Conservation (phyloP, 2,797 vertebrate genomes). For the Microtus obscurus region DNA sequence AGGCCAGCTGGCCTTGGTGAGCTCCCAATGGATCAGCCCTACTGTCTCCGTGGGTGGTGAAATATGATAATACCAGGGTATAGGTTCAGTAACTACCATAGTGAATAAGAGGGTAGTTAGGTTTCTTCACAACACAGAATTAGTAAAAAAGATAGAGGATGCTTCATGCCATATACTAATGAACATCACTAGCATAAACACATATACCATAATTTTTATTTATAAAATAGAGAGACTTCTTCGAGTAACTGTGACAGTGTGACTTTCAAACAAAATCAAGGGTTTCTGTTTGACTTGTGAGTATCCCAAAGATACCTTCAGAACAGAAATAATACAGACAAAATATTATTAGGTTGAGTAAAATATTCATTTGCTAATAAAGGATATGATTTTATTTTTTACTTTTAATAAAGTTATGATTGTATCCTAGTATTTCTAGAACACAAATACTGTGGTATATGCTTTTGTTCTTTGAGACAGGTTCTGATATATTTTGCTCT, state of each 20-base stretch:
- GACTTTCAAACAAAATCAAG: background rate
- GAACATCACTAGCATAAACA: background rate
- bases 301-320: background rate
- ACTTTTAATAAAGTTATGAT: slow-evolving; percentile 2
- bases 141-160: background rate
- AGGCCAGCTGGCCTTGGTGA: too few species aligned
- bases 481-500: background rate
- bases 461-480: background rate
- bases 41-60: too few species aligned
- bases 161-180: background rate
- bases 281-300: background rate
- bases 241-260: background rate
- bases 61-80: background rate
- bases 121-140: background rate
- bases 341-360: background rate
- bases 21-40: too few species aligned
- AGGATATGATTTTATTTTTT: background rate
- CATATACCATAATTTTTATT: background rate
- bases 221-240: background rate
- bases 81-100: background rate
- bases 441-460: background rate
- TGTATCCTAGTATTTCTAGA: background rate
- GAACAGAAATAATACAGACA: background rate
- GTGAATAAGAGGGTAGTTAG: background rate
- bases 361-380: background rate